Base-by-base conservation (phyloP, 2,888 invertebrate species). In the Eudemis profundana region DNA sequence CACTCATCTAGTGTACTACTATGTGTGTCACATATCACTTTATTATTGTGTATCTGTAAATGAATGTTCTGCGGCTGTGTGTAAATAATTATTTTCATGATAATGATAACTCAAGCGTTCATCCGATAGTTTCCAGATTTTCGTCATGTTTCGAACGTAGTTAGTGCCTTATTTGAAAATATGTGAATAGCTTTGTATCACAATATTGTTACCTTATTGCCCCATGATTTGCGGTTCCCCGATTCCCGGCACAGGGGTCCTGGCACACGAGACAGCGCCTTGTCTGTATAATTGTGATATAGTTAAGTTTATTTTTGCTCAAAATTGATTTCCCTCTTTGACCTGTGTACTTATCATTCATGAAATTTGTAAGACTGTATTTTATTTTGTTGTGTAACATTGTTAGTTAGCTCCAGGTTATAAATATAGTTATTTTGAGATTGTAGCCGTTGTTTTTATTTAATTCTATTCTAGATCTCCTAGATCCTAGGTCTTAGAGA, bases 321-420 rank as follows among this genome's bases (percentile, higher is more conserved):
- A 90, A 88, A 85, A 85, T 86, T 85, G 71, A 73, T 80, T 84
- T 82, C 76, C 72, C 69, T 75, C 76, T 81, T 81, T 78, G 83
- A 86, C 85, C 85, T 86, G 78, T 85, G 91, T 92, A 92, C 91
- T 92, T 92, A 92, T 88, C 79, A 81, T 89, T 87, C 85, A 84
- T 87, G 90, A 86, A 90, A 92, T 89, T 90, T 84, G 88, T 90
- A 91, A 92, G 92, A 92, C 92, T 92, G 92, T 92, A 89, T 88
- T 84, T 89, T 86, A 86, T 88, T 89, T 89, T 86, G 86, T 91
- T 91, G 88, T 88, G 86, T 90, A 86, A 88, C 84, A 86, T 90
- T 86, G 88, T 90, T 90, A 88, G 79, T 83, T 83, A 84, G 86
- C 81, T 86, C 87, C 87, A 86, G 84, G 87, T 90, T 89, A 90